Percentiles rank a stretch among this genome's conserved stretches.
Conservation (phyloP, 2,113 vertebrate genomes). For the Mormyrus lacerda region DNA sequence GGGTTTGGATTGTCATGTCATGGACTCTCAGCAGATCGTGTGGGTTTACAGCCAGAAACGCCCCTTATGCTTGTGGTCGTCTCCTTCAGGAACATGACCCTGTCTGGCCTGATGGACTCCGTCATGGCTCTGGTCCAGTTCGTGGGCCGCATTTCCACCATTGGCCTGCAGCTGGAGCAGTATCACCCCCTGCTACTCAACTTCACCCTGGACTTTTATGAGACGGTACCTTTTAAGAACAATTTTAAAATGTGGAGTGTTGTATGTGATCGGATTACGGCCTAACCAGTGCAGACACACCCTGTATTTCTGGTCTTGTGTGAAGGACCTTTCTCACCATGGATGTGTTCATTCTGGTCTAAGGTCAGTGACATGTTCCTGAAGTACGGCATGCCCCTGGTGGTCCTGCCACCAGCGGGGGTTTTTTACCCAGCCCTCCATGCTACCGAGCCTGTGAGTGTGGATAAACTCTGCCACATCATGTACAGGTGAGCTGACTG, state of each 20-base stretch:
- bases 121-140: slow-evolving; percentile 75
- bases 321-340: neutral
- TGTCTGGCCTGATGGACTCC: slow-evolving; percentile 62
- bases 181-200: slow-evolving; percentile 67
- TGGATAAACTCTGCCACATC: slow-evolving; percentile 82
- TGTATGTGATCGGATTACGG: neutral
- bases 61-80: neutral
- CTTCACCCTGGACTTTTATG: slow-evolving; percentile 85
- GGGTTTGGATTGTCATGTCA: neutral
- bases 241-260: neutral
- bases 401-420: slow-evolving; percentile 75
- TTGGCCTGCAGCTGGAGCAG: slow-evolving; percentile 68
- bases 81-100: slow-evolving; percentile 68
- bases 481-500: slow-evolving; percentile 74
- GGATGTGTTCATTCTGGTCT: neutral
- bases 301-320: neutral
- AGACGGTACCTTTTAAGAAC: slow-evolving; percentile 59
- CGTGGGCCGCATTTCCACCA: slow-evolving; percentile 66
- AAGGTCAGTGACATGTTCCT: slow-evolving; percentile 85
- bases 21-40: neutral
- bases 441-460: slow-evolving; percentile 65
- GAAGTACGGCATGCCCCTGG: slow-evolving; percentile 71
- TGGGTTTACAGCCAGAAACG: neutral
- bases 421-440: slow-evolving; percentile 81
- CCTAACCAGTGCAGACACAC: neutral